These are phyloP conservation scores for Copidosoma aretas DNA, from an alignment of 2,888 invertebrate species.

Conservation along the genomic window DNA sequence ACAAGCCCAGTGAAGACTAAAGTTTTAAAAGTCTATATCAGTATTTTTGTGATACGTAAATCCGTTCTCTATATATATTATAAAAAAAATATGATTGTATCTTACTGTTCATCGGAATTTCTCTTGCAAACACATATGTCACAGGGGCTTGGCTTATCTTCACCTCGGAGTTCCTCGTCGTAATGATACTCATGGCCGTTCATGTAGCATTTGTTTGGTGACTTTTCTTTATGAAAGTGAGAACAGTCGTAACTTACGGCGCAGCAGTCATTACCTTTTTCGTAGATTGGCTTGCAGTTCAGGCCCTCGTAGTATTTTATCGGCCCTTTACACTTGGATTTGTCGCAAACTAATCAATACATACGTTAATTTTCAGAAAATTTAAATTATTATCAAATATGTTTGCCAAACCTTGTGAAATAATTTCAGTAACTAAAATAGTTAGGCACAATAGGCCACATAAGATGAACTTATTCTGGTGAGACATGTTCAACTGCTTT, in stretches of 20 bases:
- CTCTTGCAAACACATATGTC: neutral
- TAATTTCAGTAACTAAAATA: too few species aligned
- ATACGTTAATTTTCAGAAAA: too few species aligned
- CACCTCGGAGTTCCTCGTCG: neutral
- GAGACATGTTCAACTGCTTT: too few species aligned
- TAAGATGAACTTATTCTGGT: too few species aligned
- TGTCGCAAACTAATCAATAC: slow-evolving; percentile 42
- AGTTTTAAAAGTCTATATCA: too few species aligned
- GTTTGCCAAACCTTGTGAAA: too few species aligned
- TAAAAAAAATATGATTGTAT: neutral
- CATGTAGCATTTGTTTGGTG: neutral
- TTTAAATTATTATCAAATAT: too few species aligned
- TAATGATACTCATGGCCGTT: neutral
- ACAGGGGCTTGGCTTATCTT: neutral
- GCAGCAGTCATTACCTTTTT: slow-evolving; percentile 47
- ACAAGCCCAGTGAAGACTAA: neutral
- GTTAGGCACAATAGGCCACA: too few species aligned
- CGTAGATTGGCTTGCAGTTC: slow-evolving; percentile 47
- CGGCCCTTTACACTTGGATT: slow-evolving; percentile 49
- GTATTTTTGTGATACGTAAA: too few species aligned
- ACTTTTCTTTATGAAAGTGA: slow-evolving; percentile 14
- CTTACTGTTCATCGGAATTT: neutral
- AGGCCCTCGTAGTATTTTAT: slow-evolving; percentile 47
- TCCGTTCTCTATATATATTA: too few species aligned
- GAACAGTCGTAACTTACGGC: slow-evolving; percentile 50